A percentile compares a stretch with the other conserved stretches of the same genome.
phyloP scores from a whole-genome alignment of 2,888 invertebrate genomes.

The Thyatira batis region DNA sequence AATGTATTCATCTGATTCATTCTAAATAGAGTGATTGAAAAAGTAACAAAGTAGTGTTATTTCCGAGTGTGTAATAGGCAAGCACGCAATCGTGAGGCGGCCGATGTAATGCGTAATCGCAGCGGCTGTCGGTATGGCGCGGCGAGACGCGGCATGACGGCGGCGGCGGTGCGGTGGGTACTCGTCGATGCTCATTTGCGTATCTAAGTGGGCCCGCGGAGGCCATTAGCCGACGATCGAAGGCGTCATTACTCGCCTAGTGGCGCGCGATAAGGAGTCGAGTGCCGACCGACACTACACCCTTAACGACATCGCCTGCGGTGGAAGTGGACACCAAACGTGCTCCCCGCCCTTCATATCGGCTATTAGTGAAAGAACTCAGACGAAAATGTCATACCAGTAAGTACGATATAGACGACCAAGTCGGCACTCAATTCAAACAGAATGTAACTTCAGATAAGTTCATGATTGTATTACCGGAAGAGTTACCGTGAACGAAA shows the following conservation, averaged over 20 bases:
- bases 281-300: slow-evolving; percentile 53
- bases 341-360: slow-evolving; percentile 45
- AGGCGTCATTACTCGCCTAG: slow-evolving; percentile 77
- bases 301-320: slow-evolving; percentile 65
- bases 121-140: slow-evolving; percentile 36
- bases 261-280: slow-evolving; percentile 68
- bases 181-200: slow-evolving; percentile 79
- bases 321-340: slow-evolving; percentile 66
- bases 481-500: slow-evolving; percentile 8
- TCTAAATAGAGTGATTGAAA: not conserved
- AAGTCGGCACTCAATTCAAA: not conserved
- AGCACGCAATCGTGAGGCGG: slow-evolving; percentile 42
- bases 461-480: not conserved
- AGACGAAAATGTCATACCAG: slow-evolving; percentile 29
- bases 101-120: slow-evolving; percentile 55
- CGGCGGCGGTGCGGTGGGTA: slow-evolving; percentile 37
- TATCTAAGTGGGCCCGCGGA: slow-evolving; percentile 79
- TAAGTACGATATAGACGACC: slow-evolving; percentile 18
- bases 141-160: too few relatives aligned
- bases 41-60: not conserved
- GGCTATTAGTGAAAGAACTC: slow-evolving; percentile 40
- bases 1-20: not conserved
- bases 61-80: slow-evolving; percentile 47
- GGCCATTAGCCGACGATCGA: slow-evolving; percentile 80
- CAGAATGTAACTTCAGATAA: not conserved